A percentile compares a stretch with the other conserved stretches of the same genome.
Evolutionary conservation across 2,888 invertebrate genomes (phyloP).

Genomic region (Merodon equestris): DNA sequence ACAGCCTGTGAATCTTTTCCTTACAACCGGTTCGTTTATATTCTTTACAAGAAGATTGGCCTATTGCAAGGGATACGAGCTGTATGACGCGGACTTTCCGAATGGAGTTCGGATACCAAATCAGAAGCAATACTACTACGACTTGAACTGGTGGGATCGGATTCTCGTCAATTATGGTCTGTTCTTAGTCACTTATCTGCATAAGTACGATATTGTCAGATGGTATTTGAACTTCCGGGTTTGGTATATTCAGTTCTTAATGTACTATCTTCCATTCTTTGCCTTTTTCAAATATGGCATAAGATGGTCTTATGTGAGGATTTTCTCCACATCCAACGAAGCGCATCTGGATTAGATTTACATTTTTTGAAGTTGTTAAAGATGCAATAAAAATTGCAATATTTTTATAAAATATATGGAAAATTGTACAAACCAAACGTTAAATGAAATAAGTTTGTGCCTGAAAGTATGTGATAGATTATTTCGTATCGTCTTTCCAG

Average conservation of each 20-base stretch:
- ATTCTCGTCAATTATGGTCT: constrained; percentile 74
- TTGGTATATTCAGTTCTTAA: constrained; percentile 81
- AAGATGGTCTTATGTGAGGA: constrained; percentile 82
- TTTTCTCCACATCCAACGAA: constrained; percentile 76
- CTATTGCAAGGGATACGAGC: constrained; percentile 81
- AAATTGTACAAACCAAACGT: too few relatives aligned
- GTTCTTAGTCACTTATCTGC: constrained; percentile 76
- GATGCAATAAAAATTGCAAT: neutral
- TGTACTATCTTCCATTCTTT: constrained; percentile 85
- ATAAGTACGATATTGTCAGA: constrained; percentile 80
- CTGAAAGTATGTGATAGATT: too few relatives aligned
- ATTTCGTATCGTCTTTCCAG: too few relatives aligned
- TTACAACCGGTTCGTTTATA: constrained; percentile 82
- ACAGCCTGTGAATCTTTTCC: constrained; percentile 84
- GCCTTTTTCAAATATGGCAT: constrained; percentile 84
- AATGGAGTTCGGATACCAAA: constrained; percentile 71
- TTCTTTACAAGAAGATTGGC: constrained; percentile 81
- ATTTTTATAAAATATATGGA: too few relatives aligned
- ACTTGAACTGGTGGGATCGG: constrained; percentile 79
- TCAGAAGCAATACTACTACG: constrained; percentile 79
- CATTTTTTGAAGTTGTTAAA: constrained; percentile 52
- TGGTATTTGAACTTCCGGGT: constrained; percentile 83
- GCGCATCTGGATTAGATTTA: constrained; percentile 72
- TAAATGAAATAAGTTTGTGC: too few relatives aligned
- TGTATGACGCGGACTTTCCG: constrained; percentile 76